phyloP scores from a whole-genome alignment of 2,797 vertebrate species.

The Glossophaga mutica region DNA sequence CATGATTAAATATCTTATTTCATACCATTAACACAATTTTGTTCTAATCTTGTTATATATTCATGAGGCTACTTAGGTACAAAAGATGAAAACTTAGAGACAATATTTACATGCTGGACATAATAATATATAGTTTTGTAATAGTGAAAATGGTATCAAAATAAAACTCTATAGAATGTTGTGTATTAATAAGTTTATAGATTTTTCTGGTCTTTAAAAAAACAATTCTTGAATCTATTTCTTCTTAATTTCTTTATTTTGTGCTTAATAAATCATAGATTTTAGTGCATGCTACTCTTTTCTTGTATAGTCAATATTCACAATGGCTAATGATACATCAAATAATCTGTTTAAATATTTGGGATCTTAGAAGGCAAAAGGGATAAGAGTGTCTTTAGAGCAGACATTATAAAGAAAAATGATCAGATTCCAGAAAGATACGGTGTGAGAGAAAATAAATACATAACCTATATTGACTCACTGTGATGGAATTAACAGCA shows the following conservation, averaged over 20 bases:
- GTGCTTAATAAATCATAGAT: background rate
- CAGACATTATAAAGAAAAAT: background rate
- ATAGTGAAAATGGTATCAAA: background rate
- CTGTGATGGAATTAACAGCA: background rate
- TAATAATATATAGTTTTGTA: slow-evolving; percentile 8
- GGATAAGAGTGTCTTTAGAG: background rate
- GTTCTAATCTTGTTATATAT: slow-evolving; percentile 54
- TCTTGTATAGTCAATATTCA: background rate
- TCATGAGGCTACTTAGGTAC: slow-evolving; percentile 37
- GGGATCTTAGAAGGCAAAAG: background rate
- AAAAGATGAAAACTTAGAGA: background rate
- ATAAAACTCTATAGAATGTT: background rate
- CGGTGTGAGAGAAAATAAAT: background rate
- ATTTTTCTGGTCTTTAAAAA: background rate
- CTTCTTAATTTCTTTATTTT: background rate
- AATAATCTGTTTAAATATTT: background rate
- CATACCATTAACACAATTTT: slow-evolving; percentile 11
- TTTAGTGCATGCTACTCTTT: background rate
- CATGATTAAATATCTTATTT: slow-evolving; percentile 27
- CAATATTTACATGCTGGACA: background rate
- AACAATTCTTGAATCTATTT: background rate
- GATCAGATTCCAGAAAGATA: background rate
- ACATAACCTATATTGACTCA: background rate
- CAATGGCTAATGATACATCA: background rate
- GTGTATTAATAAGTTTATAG: background rate